Percentiles rank a stretch among this genome's conserved stretches.
Evolutionary conservation across 2,888 invertebrate genomes (phyloP).

Genomic region (Mallateleia sp.): DNA sequence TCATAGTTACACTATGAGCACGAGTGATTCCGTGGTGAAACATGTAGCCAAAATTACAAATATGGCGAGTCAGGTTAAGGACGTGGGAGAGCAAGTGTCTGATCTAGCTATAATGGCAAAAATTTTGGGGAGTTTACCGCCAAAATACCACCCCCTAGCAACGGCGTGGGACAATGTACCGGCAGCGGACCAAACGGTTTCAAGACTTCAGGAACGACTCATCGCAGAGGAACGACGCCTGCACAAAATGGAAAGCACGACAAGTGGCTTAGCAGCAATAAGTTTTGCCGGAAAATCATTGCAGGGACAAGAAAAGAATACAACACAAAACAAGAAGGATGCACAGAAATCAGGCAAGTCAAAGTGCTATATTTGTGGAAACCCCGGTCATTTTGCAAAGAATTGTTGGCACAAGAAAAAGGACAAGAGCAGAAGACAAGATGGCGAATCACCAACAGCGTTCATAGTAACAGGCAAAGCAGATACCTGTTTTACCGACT

Average conservation of each 20-base stretch:
- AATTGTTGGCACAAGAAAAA: background rate
- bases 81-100: conserved; percentile 73
- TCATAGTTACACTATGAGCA: conserved; percentile 51
- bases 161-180: conserved; percentile 79
- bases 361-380: conserved; percentile 3
- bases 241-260: conserved; percentile 6
- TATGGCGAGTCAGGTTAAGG: conserved; percentile 71
- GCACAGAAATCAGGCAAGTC: no score
- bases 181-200: conserved; percentile 60
- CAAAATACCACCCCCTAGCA: conserved; percentile 71
- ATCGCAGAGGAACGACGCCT: conserved; percentile 71
- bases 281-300: no score
- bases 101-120: conserved; percentile 5
- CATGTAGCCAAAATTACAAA: conserved; percentile 72
- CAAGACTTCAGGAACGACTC: conserved; percentile 70
- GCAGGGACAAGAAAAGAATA: no score
- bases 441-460: background rate
- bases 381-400: conserved; percentile 6
- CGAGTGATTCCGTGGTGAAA: conserved; percentile 54
- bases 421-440: background rate
- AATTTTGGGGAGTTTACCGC: background rate
- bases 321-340: no score
- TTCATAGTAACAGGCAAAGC: background rate
- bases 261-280: conserved; percentile 5
- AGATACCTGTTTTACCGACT: background rate